Evolutionary conservation across 2,113 vertebrate genomes (phyloP).

Genomic region (Melanerpes aurifrons): DNA sequence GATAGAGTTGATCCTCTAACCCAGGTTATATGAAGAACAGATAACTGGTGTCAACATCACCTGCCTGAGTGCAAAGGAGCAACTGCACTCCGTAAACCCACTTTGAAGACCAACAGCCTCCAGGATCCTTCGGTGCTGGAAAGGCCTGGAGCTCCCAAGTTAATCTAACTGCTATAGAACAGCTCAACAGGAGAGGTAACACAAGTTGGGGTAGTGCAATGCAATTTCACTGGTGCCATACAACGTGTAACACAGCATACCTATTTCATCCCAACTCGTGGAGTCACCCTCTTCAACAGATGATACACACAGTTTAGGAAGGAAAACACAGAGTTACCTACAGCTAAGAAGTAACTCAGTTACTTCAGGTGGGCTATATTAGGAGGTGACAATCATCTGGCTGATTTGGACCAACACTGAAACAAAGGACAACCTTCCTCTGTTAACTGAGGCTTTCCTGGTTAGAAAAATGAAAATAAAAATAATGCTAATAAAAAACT

Average conservation of each 20-base stretch:
- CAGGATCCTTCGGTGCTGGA: not conserved
- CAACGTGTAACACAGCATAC: rapidly evolving
- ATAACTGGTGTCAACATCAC: rapidly evolving
- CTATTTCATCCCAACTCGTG: not conserved
- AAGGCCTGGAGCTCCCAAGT: not conserved
- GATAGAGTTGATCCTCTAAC: rapidly evolving
- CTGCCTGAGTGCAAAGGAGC: rapidly evolving
- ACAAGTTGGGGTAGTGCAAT: rapidly evolving
- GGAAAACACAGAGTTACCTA: not conserved
- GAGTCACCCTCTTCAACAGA: too few species aligned
- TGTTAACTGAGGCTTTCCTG: not conserved
- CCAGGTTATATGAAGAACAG: rapidly evolving
- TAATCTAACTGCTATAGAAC: too few species aligned
- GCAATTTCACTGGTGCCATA: not conserved
- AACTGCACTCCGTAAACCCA: rapidly evolving
- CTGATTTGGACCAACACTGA: not conserved
- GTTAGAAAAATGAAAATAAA: too few species aligned
- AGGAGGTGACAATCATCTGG: not conserved
- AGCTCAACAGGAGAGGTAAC: rapidly evolving
- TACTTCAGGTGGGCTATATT: not conserved
- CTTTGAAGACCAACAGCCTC: not conserved
- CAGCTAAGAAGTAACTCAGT: not conserved
- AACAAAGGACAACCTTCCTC: not conserved
- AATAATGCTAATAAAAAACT: not conserved
- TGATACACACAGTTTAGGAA: not conserved